Base-by-base conservation (phyloP, 2,797 vertebrate species). In the Myoxocephalus aenaeus region DNA sequence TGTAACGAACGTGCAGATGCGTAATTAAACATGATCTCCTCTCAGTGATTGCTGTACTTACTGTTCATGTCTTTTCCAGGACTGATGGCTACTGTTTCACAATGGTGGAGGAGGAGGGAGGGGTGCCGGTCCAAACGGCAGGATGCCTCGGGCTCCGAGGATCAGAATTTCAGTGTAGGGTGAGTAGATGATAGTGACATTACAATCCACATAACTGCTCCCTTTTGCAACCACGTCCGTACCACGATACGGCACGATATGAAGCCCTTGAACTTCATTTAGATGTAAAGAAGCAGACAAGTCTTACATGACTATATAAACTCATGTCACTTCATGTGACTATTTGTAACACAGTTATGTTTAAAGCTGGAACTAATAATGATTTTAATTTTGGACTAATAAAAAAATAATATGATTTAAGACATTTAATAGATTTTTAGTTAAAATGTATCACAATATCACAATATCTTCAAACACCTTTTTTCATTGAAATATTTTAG, bases 81-180 rank as follows among this genome's bases (percentile, higher is more conserved):
- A 98, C 97, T 5, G 96, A 98, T 83, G 97, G 97, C 69, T 97
- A 96, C 90, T 99, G 98, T 92, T 99, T 98, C 90, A 97, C 97
- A 3, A 98, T 99, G 94, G 96, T 98, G 92, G 97, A 98, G 92
- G 98, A 98, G 72, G 98, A 98, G 48, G 96, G 95, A 0, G 98
- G 97, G 20, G 93, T 94, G 36, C 95, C 96, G 29, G 90, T 98
- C 57, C 87, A 97, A 67, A 97, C 97, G 20, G 97, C 97, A 18
- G 98, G 98, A n/a, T 99, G 98, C 79, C 93, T 99, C 42, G 96
- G 96, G 58, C 92, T 95, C 62, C 95, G 95, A 18, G 98, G 98
- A 59, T 99, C 97, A 0, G 97, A 98, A 87, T 99, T 99, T 91
- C 98, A 99, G 83, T 99, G 98, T 72, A 94, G 97, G 91, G 98